phyloP scores from a whole-genome alignment of 2,888 invertebrate species.

The Ormyrus nitidulus region DNA sequence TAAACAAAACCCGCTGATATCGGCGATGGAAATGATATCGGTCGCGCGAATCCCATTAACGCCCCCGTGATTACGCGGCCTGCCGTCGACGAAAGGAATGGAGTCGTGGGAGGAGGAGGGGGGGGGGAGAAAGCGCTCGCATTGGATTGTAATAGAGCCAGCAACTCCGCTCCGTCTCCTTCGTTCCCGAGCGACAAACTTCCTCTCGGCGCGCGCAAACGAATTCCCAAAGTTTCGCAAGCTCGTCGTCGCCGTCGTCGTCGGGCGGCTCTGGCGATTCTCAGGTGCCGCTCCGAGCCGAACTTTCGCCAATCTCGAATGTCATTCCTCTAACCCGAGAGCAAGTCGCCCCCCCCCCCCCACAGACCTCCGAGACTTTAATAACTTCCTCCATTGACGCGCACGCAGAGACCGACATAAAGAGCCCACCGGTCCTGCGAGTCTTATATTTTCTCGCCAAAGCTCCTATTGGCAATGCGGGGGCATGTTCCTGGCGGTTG shows the following conservation, averaged over 20 bases:
- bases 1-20: constrained; percentile 26
- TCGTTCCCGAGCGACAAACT: background rate
- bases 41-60: constrained; percentile 47
- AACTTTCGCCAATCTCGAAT: constrained; percentile 46
- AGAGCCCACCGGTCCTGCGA: too few species aligned
- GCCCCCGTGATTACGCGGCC: constrained; percentile 32
- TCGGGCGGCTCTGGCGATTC: background rate
- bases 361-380: constrained; percentile 16
- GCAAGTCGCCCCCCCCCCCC: background rate
- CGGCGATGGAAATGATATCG: constrained; percentile 25
- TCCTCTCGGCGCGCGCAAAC: constrained; percentile 4
- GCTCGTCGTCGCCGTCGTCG: constrained; percentile 1
- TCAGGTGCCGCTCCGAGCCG: constrained; percentile 16
- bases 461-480: too few species aligned
- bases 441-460: too few species aligned
- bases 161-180: background rate
- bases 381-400: constrained; percentile 34
- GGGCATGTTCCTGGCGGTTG: too few species aligned
- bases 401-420: background rate
- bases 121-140: constrained; percentile 4
- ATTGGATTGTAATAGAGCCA: constrained; percentile 22
- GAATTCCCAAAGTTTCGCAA: constrained; percentile 35
- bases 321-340: constrained; percentile 12
- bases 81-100: constrained; percentile 11
- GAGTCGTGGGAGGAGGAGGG: background rate